Evolutionary conservation across 2,113 vertebrate species (phyloP).

Genomic region (Antigone vipio): DNA sequence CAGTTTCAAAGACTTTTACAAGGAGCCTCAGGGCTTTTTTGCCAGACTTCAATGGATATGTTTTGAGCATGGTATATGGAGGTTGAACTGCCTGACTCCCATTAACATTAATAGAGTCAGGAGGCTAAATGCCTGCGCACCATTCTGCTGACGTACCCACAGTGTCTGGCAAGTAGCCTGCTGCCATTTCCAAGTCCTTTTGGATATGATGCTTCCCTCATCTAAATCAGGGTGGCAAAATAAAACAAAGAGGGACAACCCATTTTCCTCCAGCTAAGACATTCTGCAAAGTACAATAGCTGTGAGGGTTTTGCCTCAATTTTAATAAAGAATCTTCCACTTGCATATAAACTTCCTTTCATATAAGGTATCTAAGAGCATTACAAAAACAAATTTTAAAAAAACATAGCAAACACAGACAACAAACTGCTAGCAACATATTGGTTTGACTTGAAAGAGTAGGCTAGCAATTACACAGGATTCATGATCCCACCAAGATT

Average conservation of each 20-base stretch:
- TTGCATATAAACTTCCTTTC: neutral
- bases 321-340: neutral
- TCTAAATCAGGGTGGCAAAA: neutral
- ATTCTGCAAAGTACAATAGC: neutral
- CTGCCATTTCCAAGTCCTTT: neutral
- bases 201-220: neutral
- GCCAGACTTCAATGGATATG: constrained; percentile 3
- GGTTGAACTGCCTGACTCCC: neutral
- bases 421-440: neutral
- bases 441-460: neutral
- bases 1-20: constrained; percentile 48
- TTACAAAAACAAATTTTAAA: neutral
- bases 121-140: neutral
- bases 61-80: neutral
- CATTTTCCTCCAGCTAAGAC: neutral
- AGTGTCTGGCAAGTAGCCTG: neutral
- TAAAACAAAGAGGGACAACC: neutral
- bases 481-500: neutral
- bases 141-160: neutral
- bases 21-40: constrained; percentile 24
- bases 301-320: neutral
- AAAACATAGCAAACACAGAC: neutral
- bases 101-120: constrained; percentile 12
- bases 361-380: neutral
- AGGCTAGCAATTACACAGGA: neutral